Conservation (phyloP, 2,113 vertebrate species). For the Malurus alboscapulatus region DNA sequence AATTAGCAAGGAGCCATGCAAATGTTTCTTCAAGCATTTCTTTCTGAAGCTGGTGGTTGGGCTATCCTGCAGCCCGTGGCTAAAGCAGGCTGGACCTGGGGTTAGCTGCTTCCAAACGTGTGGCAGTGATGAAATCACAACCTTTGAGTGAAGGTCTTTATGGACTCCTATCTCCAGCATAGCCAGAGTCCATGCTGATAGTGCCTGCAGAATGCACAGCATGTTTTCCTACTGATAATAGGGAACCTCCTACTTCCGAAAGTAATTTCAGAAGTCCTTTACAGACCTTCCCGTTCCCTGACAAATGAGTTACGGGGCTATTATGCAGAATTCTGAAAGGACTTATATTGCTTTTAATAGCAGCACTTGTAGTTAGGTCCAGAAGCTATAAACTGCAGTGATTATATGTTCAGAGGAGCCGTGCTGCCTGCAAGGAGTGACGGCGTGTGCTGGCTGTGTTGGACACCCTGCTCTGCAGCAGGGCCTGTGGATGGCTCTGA, state of each 20-base stretch:
- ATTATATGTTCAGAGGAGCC: background rate
- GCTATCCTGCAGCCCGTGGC: background rate
- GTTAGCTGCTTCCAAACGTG: background rate
- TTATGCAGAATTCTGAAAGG: background rate
- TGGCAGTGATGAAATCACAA: background rate
- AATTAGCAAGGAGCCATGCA: constrained; percentile 42
- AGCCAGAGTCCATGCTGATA: background rate
- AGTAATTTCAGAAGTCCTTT: constrained; percentile 4
- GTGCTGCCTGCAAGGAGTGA: background rate
- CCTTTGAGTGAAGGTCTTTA: constrained; percentile 28
- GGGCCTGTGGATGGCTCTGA: background rate
- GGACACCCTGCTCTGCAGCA: background rate
- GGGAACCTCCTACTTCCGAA: constrained; percentile 18
- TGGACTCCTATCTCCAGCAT: background rate
- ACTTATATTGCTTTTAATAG: background rate
- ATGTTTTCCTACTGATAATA: constrained; percentile 2
- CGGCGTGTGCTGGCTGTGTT: background rate
- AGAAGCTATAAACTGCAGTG: constrained; percentile 4
- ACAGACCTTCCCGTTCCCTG: background rate
- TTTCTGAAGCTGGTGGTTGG: background rate
- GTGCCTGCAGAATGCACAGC: background rate
- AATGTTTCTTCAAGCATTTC: background rate
- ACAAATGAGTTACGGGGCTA: background rate
- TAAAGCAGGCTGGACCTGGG: background rate
- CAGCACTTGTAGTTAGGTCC: background rate